phyloP scores from a whole-genome alignment of 2,888 invertebrate species.

The Zygaena filipendulae region DNA sequence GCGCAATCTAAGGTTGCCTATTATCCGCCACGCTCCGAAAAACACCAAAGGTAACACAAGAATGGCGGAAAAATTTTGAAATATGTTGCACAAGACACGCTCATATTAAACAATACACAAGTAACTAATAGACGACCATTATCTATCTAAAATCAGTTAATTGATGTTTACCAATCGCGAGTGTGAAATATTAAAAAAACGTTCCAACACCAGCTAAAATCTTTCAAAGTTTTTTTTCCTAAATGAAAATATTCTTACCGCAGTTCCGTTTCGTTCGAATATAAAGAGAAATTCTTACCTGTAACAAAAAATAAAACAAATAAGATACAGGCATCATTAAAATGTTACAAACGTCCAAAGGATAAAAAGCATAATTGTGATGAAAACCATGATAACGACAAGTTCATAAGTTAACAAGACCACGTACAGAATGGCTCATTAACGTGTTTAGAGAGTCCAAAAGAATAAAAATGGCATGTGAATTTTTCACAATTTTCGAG shows the following conservation, averaged over 20 bases:
- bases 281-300: slow-evolving; percentile 46
- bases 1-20: slow-evolving; percentile 64
- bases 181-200: slow-evolving; percentile 9
- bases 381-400: no score
- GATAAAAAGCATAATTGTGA: no score
- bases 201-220: slow-evolving; percentile 10
- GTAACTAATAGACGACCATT: slow-evolving; percentile 57
- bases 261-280: slow-evolving; percentile 17
- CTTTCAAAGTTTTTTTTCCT: slow-evolving; percentile 10
- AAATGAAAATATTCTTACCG: slow-evolving; percentile 25
- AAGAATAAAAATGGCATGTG: slow-evolving; percentile 36
- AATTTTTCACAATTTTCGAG: slow-evolving; percentile 32
- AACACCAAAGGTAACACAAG: slow-evolving; percentile 60
- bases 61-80: slow-evolving; percentile 64
- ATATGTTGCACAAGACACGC: slow-evolving; percentile 54
- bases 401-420: slow-evolving; percentile 15
- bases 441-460: slow-evolving; percentile 32
- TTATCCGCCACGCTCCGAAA: slow-evolving; percentile 68
- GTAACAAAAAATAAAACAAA: slow-evolving; percentile 36
- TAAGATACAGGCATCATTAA: slow-evolving; percentile 5
- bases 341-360: no score
- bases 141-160: slow-evolving; percentile 60
- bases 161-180: slow-evolving; percentile 49
- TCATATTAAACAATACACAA: slow-evolving; percentile 62
- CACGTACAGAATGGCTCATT: no score